Base-by-base conservation (phyloP, 2,888 invertebrate species). In the Leucophenga maculata region DNA sequence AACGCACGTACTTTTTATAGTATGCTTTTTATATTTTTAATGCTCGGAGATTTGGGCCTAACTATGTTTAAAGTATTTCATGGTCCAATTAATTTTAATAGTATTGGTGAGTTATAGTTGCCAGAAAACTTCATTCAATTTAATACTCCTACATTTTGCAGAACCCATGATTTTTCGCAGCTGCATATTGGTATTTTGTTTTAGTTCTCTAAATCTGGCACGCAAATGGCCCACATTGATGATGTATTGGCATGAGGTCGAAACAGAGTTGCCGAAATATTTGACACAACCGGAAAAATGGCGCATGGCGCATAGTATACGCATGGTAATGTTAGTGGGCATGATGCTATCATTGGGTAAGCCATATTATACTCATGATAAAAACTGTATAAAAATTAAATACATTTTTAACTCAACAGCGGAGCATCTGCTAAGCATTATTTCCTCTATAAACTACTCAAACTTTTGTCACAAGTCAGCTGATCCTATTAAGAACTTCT, bases 201-300 rank as follows among this genome's bases (percentile, higher is more conserved):
- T 80, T 0, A 80, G 77, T 54, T 90, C 91, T 62, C 80, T 91
- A 6, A 86, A 84, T 70, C 80, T 92, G 73, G 90, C 91, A 0
- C 87, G 85, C 32, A 85, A 89, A 67, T 92, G 91, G 91, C 91
- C 91, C 2, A 78, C 77, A 16, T 82, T 92, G 32, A 89, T 90
- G 81, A 67, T 83, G 62, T 83, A 88, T 26, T 91, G 91, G 91
- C 85, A 89, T 62, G 85, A 87, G 68, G 84, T 90, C 26, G 91
- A 91, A 75, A 83, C 85, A 1, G 86, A 89, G 74, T 78, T 90
- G 68, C 88, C 88, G 1, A 78, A 69, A 54, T 85, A 84, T 70
- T 75, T 71, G 11, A 77, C 83, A 1, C 86, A 85, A 72, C 69
- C 75, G 46, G 85, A 86, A n/a, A 89, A 87, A 48, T 66, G 78